Evolutionary conservation across 2,888 invertebrate species (phyloP).

Genomic region (Nymphalis c-album): DNA sequence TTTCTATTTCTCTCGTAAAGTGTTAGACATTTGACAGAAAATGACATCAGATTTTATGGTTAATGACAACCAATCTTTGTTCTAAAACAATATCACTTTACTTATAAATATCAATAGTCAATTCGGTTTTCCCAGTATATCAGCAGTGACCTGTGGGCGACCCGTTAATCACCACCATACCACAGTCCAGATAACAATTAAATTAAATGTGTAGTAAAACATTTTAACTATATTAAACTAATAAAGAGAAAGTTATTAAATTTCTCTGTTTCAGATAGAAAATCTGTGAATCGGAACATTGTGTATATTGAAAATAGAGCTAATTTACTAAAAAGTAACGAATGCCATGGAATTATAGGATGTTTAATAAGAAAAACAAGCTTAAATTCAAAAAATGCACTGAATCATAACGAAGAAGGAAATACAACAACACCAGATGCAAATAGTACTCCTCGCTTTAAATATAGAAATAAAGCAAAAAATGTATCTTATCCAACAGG

Average conservation of each 20-base stretch:
- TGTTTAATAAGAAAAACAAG: not conserved
- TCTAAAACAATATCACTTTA: not conserved
- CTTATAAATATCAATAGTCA: not conserved
- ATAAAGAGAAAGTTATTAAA: not conserved
- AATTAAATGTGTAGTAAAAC: not conserved
- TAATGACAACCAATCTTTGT: not conserved
- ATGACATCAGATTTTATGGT: too few relatives aligned
- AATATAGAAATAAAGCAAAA: not conserved
- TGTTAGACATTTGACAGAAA: too few relatives aligned
- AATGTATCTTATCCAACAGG: not conserved
- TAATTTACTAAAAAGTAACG: not conserved
- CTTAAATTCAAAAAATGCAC: not conserved
- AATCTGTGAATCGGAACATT: not conserved
- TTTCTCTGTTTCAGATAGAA: not conserved
- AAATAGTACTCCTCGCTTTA: too few relatives aligned
- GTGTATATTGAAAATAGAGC: not conserved
- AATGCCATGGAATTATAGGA: not conserved
- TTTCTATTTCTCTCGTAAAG: too few relatives aligned
- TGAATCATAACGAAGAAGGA: too few relatives aligned
- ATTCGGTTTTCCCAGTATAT: conserved; percentile 3
- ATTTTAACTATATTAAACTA: not conserved
- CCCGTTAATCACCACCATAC: not conserved
- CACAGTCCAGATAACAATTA: not conserved
- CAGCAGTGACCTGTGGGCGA: not conserved
- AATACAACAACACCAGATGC: too few relatives aligned